Conservation (phyloP, 2,797 vertebrate species). For the Sebastes diploproa region DNA sequence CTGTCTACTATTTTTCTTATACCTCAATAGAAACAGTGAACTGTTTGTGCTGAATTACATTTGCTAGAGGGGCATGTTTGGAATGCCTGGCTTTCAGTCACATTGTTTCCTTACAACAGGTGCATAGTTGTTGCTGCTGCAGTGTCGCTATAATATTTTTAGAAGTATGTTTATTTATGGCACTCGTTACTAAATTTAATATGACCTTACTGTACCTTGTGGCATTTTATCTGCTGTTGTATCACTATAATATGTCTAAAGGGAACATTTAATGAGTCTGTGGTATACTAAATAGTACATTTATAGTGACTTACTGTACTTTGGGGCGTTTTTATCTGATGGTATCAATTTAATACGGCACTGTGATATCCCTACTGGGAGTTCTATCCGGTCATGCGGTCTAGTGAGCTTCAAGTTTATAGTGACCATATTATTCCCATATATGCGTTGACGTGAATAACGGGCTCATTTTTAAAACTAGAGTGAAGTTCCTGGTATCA, state of each 20-base stretch:
- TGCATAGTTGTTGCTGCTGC: constrained; percentile 31
- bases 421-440: no score
- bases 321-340: neutral
- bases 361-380: neutral
- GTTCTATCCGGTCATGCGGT: neutral
- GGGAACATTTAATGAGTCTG: neutral
- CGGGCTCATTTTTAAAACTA: no score
- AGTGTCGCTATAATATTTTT: neutral
- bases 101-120: constrained; percentile 38
- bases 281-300: neutral
- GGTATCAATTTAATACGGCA: neutral
- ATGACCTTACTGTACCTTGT: neutral
- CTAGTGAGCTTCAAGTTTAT: neutral
- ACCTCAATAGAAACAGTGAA: neutral
- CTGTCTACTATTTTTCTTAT: no score
- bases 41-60: constrained; percentile 22
- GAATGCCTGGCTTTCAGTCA: constrained; percentile 26
- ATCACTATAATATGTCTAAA: neutral
- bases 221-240: neutral
- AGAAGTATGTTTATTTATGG: neutral
- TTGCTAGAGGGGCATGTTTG: constrained; percentile 36
- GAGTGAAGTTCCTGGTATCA: no score
- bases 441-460: no score
- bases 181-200: neutral
- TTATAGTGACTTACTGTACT: neutral